phyloP scores from a whole-genome alignment of 64 coral and sea anemone genomes.

The Exaiptasia diaphana region DNA sequence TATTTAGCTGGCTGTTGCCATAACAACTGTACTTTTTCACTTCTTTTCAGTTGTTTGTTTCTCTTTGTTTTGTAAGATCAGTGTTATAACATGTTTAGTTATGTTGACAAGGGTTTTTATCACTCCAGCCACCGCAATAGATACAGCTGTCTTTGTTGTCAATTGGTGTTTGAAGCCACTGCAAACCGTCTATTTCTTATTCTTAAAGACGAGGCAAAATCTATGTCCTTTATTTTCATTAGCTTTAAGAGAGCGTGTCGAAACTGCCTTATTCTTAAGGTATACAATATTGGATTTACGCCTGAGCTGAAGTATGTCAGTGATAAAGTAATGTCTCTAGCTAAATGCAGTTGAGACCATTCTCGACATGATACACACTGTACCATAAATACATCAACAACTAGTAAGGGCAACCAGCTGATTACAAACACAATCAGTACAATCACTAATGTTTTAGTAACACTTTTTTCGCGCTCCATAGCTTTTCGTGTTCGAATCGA shows the following conservation, averaged over 20 bases:
- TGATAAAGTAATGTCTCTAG: constrained; percentile 22
- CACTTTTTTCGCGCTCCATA: constrained; percentile 13
- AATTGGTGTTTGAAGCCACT: no score
- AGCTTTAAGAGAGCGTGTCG: constrained; percentile 13
- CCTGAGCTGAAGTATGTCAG: constrained; percentile 49
- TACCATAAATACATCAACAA: constrained; percentile 29
- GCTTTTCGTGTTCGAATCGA: neutral
- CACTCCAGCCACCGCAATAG: no score
- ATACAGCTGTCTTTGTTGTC: no score
- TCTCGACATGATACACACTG: constrained; percentile 31
- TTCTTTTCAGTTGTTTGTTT: no score
- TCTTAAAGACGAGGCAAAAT: no score
- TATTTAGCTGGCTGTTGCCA: no score
- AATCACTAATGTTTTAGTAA: constrained; percentile 30
- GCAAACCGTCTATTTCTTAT: no score
- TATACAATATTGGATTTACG: constrained; percentile 49
- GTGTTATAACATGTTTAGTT: no score
- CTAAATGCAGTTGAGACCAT: neutral
- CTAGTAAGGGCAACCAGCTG: constrained; percentile 39
- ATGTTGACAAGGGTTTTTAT: no score
- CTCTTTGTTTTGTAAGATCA: no score
- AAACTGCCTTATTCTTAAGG: constrained; percentile 8
- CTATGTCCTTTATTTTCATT: no score
- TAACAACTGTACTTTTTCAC: no score
- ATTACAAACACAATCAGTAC: constrained; percentile 7